A percentile compares a stretch with the other conserved stretches of the same genome.
Conservation (phyloP, 2,888 invertebrate genomes). For the Pharmacophagus antenor region DNA sequence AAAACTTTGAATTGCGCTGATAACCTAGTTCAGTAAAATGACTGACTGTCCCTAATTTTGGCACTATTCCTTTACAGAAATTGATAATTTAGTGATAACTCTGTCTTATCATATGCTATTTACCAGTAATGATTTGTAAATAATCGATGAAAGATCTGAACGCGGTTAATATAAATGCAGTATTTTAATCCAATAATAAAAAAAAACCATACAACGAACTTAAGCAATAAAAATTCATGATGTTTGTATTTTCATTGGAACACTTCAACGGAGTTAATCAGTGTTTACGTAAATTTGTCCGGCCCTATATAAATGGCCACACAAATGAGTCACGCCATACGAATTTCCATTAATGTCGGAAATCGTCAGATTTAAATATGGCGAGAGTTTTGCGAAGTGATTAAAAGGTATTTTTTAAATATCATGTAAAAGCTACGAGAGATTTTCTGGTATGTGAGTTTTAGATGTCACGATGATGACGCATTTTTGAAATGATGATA, state of each 20-base stretch:
- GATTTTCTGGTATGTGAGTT: constrained; percentile 29
- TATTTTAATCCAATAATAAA: too few species aligned
- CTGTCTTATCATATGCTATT: too few species aligned
- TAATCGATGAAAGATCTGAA: too few species aligned
- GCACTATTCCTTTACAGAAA: too few species aligned
- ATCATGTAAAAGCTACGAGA: constrained; percentile 24
- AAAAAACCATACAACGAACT: not conserved
- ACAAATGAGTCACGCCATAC: constrained; percentile 27
- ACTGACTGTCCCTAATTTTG: too few species aligned
- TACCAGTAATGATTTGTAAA: too few species aligned
- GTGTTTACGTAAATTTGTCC: constrained; percentile 29
- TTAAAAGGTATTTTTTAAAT: constrained; percentile 30
- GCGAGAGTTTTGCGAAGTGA: constrained; percentile 20
- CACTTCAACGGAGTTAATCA: constrained; percentile 25
- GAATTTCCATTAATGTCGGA: constrained; percentile 30
- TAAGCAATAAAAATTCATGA: constrained; percentile 12
- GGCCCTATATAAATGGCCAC: constrained; percentile 24
- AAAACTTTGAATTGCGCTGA: too few species aligned
- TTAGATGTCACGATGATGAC: constrained; percentile 26
- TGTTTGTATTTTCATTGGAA: constrained; percentile 22
- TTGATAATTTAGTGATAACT: too few species aligned
- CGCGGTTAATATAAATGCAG: too few species aligned
- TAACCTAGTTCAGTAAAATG: too few species aligned
- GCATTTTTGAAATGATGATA: constrained; percentile 29
- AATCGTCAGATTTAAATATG: constrained; percentile 26